Base-by-base conservation (phyloP, 2,113 vertebrate genomes). In the Petromus typicus region DNA sequence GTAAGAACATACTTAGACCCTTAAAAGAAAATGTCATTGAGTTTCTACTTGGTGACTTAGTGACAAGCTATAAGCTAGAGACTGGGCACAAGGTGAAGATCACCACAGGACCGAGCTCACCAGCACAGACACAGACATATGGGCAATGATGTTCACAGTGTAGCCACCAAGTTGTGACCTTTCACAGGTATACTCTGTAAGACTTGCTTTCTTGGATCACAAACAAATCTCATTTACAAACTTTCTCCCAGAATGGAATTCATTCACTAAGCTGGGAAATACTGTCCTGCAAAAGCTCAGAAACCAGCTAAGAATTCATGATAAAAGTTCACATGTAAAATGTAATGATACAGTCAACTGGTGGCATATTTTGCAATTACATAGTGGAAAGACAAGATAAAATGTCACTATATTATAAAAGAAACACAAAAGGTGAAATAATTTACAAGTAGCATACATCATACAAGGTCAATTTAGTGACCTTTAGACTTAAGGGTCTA, bases 261-360 rank as follows among this genome's bases (percentile, higher is more conserved):
- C 5, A 2, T 45, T 48, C 3, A 9, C 40, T 40, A 71, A 16
- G 18, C 18, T 32, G 32, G 14, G 32, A 66, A 10, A 12, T 71
- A 71, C 37, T 59, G 71, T 69, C 48, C 73, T 27, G 56, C 48
- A 69, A 75, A 93, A 93, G 67, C 25, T 34, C 54, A 63, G 22
- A 90, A 94, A 69, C 22, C 75, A 66, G 1, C 30, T 89, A 75
- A 67, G 54, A 54, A 90, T 40, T 34, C 7, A 84, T 17, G 14
- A 84, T 23, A 32, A 90, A 90, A 92, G n/a, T 0, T 88, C 76
- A 85, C 25, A 92, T 67, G 87, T 51, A 80, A 91, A 93, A 90
- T n/a, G 17, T 1, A 88, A 61, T 18, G 12, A 37, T 40, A n/a
- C 27, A 79, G 23, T 2, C 37, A 69, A 56, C 64, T n/a, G 2